phyloP scores from a whole-genome alignment of 2,888 invertebrate species.

The Phyto melanocephala region DNA sequence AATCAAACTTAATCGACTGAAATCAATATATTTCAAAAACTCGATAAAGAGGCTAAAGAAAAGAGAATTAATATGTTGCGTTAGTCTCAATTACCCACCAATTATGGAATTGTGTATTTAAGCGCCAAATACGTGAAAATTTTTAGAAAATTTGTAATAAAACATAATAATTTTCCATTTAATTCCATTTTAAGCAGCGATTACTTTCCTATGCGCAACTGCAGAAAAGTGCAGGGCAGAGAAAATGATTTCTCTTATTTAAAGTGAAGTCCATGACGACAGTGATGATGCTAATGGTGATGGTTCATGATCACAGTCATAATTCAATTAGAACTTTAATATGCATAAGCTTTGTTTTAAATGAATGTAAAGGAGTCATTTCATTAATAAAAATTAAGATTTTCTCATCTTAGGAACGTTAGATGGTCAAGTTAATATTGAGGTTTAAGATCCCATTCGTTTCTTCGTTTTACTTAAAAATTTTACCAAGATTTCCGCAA shows the following conservation, averaged over 20 bases:
- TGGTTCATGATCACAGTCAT: slow-evolving; percentile 47
- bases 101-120: slow-evolving; percentile 60
- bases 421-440: no score
- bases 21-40: slow-evolving; percentile 60
- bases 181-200: slow-evolving; percentile 12
- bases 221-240: background rate
- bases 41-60: slow-evolving; percentile 25
- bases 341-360: background rate
- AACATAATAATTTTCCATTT: slow-evolving; percentile 43
- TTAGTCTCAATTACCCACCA: slow-evolving; percentile 46
- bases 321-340: slow-evolving; percentile 56
- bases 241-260: background rate
- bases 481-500: no score
- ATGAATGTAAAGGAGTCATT: slow-evolving; percentile 12
- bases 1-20: slow-evolving; percentile 50
- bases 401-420: background rate
- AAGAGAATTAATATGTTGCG: slow-evolving; percentile 44
- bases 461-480: no score
- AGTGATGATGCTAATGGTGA: background rate
- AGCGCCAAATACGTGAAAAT: slow-evolving; percentile 65
- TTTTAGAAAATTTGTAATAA: slow-evolving; percentile 43
- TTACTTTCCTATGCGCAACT: slow-evolving; percentile 14
- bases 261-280: background rate
- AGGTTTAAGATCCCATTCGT: no score
- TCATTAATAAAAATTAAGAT: background rate